A percentile compares a stretch with the other conserved stretches of the same genome.
Evolutionary conservation across 2,888 invertebrate genomes (phyloP).

Genomic region (Tromatobia lineatoria): DNA sequence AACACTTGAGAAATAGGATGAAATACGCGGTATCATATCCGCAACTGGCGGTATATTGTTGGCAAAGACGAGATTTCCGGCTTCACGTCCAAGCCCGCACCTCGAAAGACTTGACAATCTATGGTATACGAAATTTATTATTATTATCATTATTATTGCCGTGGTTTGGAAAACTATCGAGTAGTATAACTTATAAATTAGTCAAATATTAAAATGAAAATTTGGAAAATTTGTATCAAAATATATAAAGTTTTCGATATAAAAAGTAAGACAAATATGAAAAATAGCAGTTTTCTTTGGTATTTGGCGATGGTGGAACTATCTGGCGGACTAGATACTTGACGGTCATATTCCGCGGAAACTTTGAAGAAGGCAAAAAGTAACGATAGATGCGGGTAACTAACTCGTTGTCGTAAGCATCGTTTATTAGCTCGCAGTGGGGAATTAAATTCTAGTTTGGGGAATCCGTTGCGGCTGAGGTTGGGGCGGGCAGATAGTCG

Average conservation of each 20-base stretch:
- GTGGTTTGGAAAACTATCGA: no score
- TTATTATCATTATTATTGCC: no score
- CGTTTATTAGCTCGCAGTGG: conserved; percentile 41
- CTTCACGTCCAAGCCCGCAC: conserved; percentile 23
- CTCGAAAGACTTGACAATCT: neutral
- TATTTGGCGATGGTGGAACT: neutral
- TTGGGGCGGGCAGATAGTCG: conserved; percentile 21
- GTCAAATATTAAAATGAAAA: no score
- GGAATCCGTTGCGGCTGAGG: conserved; percentile 69
- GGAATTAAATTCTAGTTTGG: conserved; percentile 77
- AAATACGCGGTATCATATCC: neutral
- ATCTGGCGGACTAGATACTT: neutral
- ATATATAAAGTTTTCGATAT: no score
- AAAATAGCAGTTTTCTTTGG: neutral
- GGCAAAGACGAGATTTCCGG: conserved; percentile 56
- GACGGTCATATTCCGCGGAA: conserved; percentile 17
- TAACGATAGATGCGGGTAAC: conserved; percentile 50
- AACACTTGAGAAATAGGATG: conserved; percentile 34
- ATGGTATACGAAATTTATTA: neutral
- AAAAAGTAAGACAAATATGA: neutral
- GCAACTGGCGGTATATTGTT: conserved; percentile 38
- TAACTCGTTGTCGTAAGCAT: conserved; percentile 33
- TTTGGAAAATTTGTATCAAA: no score
- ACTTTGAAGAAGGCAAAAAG: conserved; percentile 26
- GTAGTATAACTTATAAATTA: no score